Base-by-base conservation (phyloP, 1,140 invertebrate genomes). In the Tenebrio molitor region DNA sequence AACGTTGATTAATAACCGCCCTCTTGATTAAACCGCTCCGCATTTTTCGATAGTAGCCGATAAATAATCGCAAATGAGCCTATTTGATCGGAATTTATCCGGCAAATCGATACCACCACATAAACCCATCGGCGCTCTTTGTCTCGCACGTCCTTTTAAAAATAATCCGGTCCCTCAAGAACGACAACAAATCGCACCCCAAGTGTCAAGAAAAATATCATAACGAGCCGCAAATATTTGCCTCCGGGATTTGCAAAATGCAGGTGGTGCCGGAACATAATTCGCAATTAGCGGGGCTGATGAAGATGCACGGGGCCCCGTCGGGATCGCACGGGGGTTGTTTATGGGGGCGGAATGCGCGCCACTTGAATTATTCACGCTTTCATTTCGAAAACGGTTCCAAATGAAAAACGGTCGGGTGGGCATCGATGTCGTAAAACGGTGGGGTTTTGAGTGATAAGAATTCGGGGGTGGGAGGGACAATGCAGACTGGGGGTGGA, bases 131-230 rank as follows among this genome's bases (percentile, higher is more conserved):
- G n/a, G 4, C 2, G 25, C 36, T n/a, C 2, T 39, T 2, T 12
- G 2, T 39, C 2, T 7, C 36, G 2, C 5, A 39, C 12, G 12
- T n/a, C 36, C 25, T 29, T 29, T 39, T 39, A 39, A 39, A 39
- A 39, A 39, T 39, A 39, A 39, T 33, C 10, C n/a, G n/a, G n/a
- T n/a, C n/a, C n/a, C n/a, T n/a, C n/a, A n/a, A n/a, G n/a, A n/a
- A n/a, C n/a, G n/a, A n/a, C n/a, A n/a, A 39, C 36, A 39, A 39
- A 39, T 39, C 36, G 12, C 5, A 39, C 5, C 12, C 4, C 4
- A 39, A 5, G 36, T 39, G 36, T 39, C 36, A 33, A 33, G 36
- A 39, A 39, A 39, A n/a, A 39, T 39, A 39, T 39, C 2, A 39
- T 12, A 39, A 39, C 36, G 36, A n/a, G 5, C n/a, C 36, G 5